Evolutionary conservation across 2,113 vertebrate genomes (phyloP).

Genomic region (Percopsis transmontana): DNA sequence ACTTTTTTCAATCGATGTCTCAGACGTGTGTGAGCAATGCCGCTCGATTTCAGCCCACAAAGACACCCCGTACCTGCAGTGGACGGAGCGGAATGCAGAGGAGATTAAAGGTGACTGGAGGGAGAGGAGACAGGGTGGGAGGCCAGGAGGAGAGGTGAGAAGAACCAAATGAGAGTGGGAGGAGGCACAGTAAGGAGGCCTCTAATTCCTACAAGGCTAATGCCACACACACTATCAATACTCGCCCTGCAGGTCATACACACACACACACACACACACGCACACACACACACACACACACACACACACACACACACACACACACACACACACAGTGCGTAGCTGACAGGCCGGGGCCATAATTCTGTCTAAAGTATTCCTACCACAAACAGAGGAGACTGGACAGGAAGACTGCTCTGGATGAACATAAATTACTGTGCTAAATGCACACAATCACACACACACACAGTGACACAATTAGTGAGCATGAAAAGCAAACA

Average conservation of each 20-base stretch:
- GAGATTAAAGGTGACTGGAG: constrained; percentile 11
- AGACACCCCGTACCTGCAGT: no score
- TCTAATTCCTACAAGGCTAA: constrained; percentile 60
- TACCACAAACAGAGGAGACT: constrained; percentile 26
- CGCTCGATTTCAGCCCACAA: no score
- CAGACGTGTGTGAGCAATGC: no score
- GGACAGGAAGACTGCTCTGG: constrained; percentile 47
- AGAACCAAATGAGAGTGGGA: not conserved
- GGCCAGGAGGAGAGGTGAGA: constrained; percentile 1
- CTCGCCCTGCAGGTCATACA: constrained; percentile 37
- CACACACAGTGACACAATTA: not conserved
- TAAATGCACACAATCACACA: constrained; percentile 1
- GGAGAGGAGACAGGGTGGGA: constrained; percentile 32
- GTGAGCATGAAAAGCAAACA: not conserved
- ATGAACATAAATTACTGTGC: constrained; percentile 41
- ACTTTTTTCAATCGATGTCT: no score
- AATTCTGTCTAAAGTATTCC: constrained; percentile 61
- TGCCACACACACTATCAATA: constrained; percentile 66
- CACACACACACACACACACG: constrained; percentile 8
- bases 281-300: constrained; percentile 15
- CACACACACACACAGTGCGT: constrained; percentile 8
- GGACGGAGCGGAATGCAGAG: not conserved
- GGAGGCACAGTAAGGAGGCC: constrained; percentile 21
- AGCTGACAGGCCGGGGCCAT: constrained; percentile 30
- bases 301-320: constrained; percentile 6